A percentile compares a stretch with the other conserved stretches of the same genome.
Evolutionary conservation across 37 sponge, comb jelly and placozoan species (phyloP).

Genomic region (Corticium candelabrum): DNA sequence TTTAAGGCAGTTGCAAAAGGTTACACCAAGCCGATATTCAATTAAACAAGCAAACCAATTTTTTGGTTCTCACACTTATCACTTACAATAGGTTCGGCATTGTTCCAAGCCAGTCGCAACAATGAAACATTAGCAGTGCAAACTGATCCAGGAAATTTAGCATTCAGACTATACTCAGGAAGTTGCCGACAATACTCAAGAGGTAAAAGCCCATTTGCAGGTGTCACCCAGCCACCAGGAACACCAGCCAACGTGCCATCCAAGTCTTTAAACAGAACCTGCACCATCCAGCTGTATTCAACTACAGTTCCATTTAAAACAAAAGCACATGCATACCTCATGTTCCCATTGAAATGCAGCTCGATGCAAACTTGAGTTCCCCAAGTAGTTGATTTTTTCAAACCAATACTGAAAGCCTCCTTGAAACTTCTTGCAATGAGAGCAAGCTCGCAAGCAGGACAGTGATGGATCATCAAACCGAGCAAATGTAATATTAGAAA

Average conservation of each 20-base stretch:
- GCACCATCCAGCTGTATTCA: not conserved
- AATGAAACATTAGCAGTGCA: slow-evolving; percentile 53
- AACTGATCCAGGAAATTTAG: slow-evolving; percentile 16
- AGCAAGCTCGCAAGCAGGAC: slow-evolving; percentile 69
- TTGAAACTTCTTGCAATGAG: slow-evolving; percentile 65
- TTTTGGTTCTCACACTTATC: too few relatives aligned
- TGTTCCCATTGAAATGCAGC: slow-evolving; percentile 72
- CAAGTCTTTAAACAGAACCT: slow-evolving; percentile 23
- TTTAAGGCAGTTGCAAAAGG: too few relatives aligned
- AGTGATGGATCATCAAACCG: slow-evolving; percentile 43
- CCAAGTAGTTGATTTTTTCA: slow-evolving; percentile 43
- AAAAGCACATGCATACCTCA: too few relatives aligned
- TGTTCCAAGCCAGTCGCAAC: slow-evolving; percentile 66
- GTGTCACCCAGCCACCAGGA: slow-evolving; percentile 42
- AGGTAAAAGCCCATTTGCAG: slow-evolving; percentile 44
- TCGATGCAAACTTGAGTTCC: slow-evolving; percentile 32
- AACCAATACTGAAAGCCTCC: slow-evolving; percentile 83
- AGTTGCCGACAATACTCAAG: slow-evolving; percentile 29
- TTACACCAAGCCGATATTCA: too few relatives aligned
- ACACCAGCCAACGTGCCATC: slow-evolving; percentile 56
- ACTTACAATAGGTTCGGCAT: slow-evolving; percentile 47
- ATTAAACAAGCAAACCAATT: too few relatives aligned
- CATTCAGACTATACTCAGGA: slow-evolving; percentile 37
- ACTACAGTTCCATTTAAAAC: too few relatives aligned
- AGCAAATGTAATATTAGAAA: slow-evolving; percentile 79